Conservation (phyloP, 2,888 invertebrate genomes). For the Lycophotia porphyrea region DNA sequence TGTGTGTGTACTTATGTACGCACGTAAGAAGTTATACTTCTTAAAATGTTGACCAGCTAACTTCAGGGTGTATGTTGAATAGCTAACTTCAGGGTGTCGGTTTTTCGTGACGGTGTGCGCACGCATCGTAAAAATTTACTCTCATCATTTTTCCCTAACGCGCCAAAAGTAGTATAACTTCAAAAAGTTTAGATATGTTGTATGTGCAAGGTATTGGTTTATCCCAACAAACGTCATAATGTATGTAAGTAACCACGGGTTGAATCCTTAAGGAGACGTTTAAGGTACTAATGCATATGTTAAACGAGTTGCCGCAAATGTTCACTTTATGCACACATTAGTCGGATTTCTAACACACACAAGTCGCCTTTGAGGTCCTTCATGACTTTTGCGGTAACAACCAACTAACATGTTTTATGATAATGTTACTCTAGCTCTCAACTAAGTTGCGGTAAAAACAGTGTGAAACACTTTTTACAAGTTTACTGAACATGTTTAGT, state of each 20-base stretch:
- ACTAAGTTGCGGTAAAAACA: conserved; percentile 51
- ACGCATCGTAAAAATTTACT: too few species aligned
- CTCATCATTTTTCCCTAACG: too few species aligned
- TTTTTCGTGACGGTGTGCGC: too few species aligned
- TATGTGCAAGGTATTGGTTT: background rate
- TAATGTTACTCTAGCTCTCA: conserved; percentile 54
- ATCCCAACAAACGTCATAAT: conserved; percentile 28
- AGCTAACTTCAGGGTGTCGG: too few species aligned
- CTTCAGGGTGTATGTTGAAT: too few species aligned
- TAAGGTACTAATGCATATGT: conserved; percentile 55
- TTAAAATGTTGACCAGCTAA: too few species aligned
- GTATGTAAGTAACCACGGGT: conserved; percentile 20
- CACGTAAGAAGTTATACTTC: too few species aligned
- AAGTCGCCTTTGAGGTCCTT: conserved; percentile 29
- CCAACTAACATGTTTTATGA: conserved; percentile 56
- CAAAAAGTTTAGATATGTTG: background rate
- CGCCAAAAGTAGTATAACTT: too few species aligned
- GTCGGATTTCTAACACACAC: conserved; percentile 30
- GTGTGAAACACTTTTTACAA: conserved; percentile 57
- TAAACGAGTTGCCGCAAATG: conserved; percentile 51
- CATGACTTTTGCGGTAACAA: conserved; percentile 33
- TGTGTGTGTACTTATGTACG: too few species aligned
- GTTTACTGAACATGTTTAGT: conserved; percentile 52
- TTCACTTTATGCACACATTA: conserved; percentile 47
- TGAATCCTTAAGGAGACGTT: conserved; percentile 48